Conservation (phyloP, 2,797 vertebrate genomes). For the Rhyacichthys aspro region DNA sequence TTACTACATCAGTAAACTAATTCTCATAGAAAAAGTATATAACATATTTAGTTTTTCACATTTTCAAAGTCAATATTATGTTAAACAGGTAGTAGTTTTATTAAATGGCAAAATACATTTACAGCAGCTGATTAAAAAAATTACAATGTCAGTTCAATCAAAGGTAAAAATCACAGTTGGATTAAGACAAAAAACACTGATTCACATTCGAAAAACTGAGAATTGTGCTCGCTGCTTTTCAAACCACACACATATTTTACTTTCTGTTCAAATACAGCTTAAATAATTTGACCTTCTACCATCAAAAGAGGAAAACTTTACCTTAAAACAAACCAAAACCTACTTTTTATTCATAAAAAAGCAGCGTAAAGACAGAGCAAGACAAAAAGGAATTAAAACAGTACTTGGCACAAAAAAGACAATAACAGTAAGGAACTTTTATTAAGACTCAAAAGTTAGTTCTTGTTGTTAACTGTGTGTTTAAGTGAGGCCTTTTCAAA, state of each 20-base stretch:
- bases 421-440: neutral
- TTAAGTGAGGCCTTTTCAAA: no score
- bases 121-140: neutral
- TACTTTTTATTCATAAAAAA: no score
- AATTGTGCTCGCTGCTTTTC: neutral
- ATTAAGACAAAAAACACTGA: slow-evolving; percentile 4
- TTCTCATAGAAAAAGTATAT: no score
- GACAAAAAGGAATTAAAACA: slow-evolving; percentile 4
- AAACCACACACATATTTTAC: neutral
- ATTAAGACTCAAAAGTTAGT: no score
- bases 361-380: neutral
- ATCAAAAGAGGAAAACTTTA: no score
- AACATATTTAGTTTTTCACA: no score
- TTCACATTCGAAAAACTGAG: slow-evolving; percentile 5
- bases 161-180: neutral
- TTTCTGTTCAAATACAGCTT: no score
- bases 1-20: no score
- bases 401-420: slow-evolving; percentile 18
- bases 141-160: neutral
- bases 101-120: slow-evolving; percentile 25
- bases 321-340: no score
- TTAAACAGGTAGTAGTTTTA: slow-evolving; percentile 36
- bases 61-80: neutral
- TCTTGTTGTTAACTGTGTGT: no score
- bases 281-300: no score